Evolutionary conservation across 2,797 vertebrate species (phyloP), one percentile per base, ranked within the genome.

Genomic region (Xerus rutilus): DNA sequence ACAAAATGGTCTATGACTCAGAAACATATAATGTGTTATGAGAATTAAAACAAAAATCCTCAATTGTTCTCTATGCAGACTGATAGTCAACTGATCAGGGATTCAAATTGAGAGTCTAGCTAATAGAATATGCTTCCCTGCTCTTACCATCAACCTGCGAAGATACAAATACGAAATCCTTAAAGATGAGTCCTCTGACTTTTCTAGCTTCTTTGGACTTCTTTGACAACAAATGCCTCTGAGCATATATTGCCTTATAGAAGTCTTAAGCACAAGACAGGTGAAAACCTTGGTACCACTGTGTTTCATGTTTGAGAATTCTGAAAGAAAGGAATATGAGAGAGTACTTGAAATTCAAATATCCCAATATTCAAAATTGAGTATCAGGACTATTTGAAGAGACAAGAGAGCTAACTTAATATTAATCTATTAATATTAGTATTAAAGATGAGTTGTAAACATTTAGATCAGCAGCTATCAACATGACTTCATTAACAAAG

Each of bases 301-400:
- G 23, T 64, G 64, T 84, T 91, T 84, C 72, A 72, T 59, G 74
- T 43, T 76, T 76, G 59, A 73, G 92, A 92, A 78, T 79, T 94
- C 20, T 79, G 17, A 59, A 70, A 47, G 57, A 72, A 81, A 35
- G 32, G 7, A 28, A 49, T 52, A 59, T 23, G 28, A 4, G 20
- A 84, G 20, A 83, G 20, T 39, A 84, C 6, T 73, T 65, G 39
- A 88, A 78, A 78, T 78, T 88, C 57, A 92, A 91, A 91, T 77
- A 69, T 49, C 30, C 18, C 25, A 14, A 23, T 76, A 62, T 52
- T 82, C 10, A 74, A 62, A 82, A 70, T 69, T 43, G 18, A 84
- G 18, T 74, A 54, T 62, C 21, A 52, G n/a, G 20, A 59, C n/a
- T 77, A 77, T n/a, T 86, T 30, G 62, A 62, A 69, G 11, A 49